Evolutionary conservation across 2,113 vertebrate species (phyloP), one percentile per base, ranked within the genome.

Genomic region (Peromyscus polionotus): DNA sequence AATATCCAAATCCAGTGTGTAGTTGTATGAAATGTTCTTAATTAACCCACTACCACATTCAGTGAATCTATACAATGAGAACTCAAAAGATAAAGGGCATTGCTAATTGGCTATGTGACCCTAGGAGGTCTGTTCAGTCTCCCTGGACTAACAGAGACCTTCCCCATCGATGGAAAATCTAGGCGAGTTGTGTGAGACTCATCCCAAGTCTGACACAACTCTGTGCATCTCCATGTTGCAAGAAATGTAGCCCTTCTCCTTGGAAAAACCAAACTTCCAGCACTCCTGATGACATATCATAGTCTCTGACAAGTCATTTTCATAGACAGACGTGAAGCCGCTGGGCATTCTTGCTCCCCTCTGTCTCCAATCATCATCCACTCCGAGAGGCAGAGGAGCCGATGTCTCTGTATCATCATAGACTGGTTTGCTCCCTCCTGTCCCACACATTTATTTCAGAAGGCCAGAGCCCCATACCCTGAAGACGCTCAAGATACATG

Each of bases 331-430:
- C 63, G 76, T 7, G 65, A 94, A 96, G 70, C 42, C 88, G 77
- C 65, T 91, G 84, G 88, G 75, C 92, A 90, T 94, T 95, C 83
- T 95, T 70, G 93, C 68, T 22, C 63, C 84, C n/a, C 42, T 92
- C 57, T 90, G 88, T 86, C 65, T 83, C 79, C 93, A 42, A 45
- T 89, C 89, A 92, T 54, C 1, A 0, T 95, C 73, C 95, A 80
- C 72, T 94, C 54, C 22, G 83, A 73, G 54, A 91, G 77, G 83
- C 86, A 83, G 72, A 94, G 31, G 89, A n/a, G 63, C 63, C 63
- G 42, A 11, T 59, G 65, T 48, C 54, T 84, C 0, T 20, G n/a
- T 87, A 65, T 89, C 61, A 14, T 48, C 39, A n/a, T 26, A 84
- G 33, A 80, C 9, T 8, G 57, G 73, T 36, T 80, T 95, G 54